Evolutionary conservation across 1,140 invertebrate species (phyloP).

Genomic region (Listronotus bonariensis): DNA sequence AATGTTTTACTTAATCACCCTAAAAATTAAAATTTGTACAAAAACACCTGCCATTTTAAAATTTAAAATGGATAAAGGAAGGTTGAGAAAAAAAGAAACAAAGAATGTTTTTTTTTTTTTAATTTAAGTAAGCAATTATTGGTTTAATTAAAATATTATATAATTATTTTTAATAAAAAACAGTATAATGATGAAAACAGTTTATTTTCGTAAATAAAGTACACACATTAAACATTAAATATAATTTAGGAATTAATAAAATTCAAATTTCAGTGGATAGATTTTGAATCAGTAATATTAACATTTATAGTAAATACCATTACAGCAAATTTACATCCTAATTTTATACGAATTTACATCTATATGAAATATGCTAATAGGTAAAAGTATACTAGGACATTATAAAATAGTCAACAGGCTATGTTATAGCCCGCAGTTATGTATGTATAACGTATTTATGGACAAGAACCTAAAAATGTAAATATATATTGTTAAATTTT

Average conservation of each 20-base stretch:
- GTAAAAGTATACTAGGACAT: constrained; percentile 24
- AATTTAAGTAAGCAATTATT: too few species aligned
- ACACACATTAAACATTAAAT: constrained; percentile 29
- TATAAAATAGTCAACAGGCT: constrained; percentile 14
- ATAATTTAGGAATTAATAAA: constrained; percentile 36
- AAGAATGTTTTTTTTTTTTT: too few species aligned
- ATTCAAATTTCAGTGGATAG: constrained; percentile 28
- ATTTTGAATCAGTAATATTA: constrained; percentile 30
- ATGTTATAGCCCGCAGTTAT: constrained; percentile 3
- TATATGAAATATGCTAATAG: constrained; percentile 29
- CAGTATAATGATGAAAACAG: constrained; percentile 21
- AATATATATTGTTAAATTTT: constrained; percentile 1
- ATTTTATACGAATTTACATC: constrained; percentile 39
- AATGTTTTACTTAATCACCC: too few species aligned
- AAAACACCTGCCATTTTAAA: too few species aligned
- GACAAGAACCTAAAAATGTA: not conserved
- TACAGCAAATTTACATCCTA: constrained; percentile 44
- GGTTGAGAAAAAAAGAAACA: too few species aligned
- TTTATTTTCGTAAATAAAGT: constrained; percentile 43
- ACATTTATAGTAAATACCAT: constrained; percentile 37
- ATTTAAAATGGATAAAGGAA: too few species aligned
- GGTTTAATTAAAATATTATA: too few species aligned
- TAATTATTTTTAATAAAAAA: constrained; percentile 17
- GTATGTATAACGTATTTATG: constrained; percentile 14
- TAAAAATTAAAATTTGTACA: too few species aligned